A percentile compares a stretch with the other conserved stretches of the same genome.
These are phyloP conservation scores for Anolis carolinensis DNA, from an alignment of 2,113 vertebrate species.

Conservation along the genomic window DNA sequence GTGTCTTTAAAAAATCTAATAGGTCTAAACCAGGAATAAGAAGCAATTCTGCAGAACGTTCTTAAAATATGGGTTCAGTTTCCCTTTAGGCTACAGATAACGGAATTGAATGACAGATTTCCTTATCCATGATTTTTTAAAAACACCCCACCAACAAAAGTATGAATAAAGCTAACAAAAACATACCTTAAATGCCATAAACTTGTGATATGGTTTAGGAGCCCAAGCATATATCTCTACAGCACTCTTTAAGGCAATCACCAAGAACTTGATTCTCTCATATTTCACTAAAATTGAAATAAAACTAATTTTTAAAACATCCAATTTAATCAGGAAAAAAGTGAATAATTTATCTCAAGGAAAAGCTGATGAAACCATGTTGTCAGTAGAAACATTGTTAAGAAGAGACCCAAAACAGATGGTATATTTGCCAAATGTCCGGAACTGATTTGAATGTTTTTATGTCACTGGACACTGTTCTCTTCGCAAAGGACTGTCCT, in stretches of 20 bases:
- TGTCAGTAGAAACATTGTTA: background rate
- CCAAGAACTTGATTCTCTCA: constrained; percentile 98
- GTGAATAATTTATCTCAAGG: constrained; percentile 1
- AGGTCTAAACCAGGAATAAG: background rate
- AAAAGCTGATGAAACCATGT: constrained; percentile 10
- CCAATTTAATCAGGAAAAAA: constrained; percentile 31
- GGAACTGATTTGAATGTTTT: background rate
- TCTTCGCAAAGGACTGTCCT: background rate
- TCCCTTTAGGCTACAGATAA: background rate
- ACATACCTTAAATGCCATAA: constrained; percentile 98
- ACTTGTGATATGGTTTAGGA: constrained; percentile 98
- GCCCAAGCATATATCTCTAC: constrained; percentile 99
- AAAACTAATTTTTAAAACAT: constrained; percentile 11
- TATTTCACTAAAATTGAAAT: constrained; percentile 90
- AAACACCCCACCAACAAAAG: background rate
- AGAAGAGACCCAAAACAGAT: background rate
- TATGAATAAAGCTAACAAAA: constrained; percentile 4
- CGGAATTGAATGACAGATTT: accelerated
- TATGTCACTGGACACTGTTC: background rate
- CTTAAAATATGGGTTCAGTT: background rate
- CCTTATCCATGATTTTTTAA: background rate
- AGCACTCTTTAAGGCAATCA: constrained; percentile 96
- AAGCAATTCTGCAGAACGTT: background rate
- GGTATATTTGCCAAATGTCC: background rate
- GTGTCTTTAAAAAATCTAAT: background rate